phyloP scores from a whole-genome alignment of 2,113 vertebrate genomes.

The Periophthalmus modestus region DNA sequence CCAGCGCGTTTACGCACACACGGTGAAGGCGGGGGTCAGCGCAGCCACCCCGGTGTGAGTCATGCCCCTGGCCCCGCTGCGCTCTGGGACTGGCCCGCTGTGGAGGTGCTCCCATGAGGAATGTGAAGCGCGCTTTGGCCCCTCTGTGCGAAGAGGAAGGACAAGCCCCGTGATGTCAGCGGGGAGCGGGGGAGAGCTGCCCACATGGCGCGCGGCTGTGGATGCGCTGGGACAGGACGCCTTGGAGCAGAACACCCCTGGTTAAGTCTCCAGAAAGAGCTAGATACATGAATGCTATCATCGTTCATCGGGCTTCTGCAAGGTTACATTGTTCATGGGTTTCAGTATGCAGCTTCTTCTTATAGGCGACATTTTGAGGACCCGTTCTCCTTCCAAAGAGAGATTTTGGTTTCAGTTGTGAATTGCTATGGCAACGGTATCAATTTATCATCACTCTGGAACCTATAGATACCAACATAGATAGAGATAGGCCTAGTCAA shows the following conservation, averaged over 20 bases:
- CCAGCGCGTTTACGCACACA: neutral
- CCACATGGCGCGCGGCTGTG: constrained; percentile 39
- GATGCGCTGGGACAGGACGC: constrained; percentile 10
- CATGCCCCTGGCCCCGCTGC: constrained; percentile 36
- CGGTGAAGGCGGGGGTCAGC: neutral
- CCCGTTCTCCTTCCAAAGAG: no score
- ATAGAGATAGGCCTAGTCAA: no score
- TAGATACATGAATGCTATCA: no score
- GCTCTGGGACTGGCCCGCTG: constrained; percentile 30
- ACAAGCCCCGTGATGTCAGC: constrained; percentile 48
- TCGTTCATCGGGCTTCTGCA: no score
- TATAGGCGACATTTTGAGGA: no score
- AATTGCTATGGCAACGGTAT: no score
- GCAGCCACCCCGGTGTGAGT: constrained; percentile 22
- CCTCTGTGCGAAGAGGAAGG: constrained; percentile 59
- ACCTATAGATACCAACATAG: no score
- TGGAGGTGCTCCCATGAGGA: constrained; percentile 65
- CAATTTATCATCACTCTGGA: no score
- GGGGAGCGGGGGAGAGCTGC: constrained; percentile 12
- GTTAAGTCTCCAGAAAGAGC: no score
- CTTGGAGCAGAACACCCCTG: neutral
- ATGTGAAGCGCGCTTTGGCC: constrained; percentile 73
- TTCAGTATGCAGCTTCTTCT: no score
- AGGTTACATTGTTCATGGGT: no score
- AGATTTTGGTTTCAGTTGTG: no score